These are phyloP conservation scores for Hemithea aestivaria DNA, from an alignment of 2,888 invertebrate genomes.

Conservation along the genomic window DNA sequence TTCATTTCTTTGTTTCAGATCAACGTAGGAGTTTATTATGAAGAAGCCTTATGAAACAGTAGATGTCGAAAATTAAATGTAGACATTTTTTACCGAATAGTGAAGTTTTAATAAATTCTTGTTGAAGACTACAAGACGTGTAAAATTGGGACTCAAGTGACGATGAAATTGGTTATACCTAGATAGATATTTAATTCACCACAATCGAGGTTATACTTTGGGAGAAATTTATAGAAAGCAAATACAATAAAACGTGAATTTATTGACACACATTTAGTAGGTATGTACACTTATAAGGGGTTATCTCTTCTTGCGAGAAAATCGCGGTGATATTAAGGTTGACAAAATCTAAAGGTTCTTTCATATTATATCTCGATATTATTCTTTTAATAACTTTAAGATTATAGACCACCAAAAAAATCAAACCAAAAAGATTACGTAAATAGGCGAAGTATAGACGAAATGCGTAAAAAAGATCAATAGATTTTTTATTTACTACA, in stretches of 20 bases:
- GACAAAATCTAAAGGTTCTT: too few species aligned
- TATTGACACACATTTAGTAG: not conserved
- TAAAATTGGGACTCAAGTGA: constrained; percentile 70
- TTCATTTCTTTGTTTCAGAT: constrained; percentile 58
- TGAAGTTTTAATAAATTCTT: constrained; percentile 55
- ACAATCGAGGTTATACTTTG: constrained; percentile 29
- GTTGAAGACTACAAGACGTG: constrained; percentile 62
- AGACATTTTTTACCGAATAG: constrained; percentile 73
- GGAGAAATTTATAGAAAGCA: constrained; percentile 28
- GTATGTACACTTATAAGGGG: too few species aligned
- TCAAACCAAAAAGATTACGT: too few species aligned
- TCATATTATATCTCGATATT: too few species aligned
- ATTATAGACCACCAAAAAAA: too few species aligned
- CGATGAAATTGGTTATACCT: constrained; percentile 40
- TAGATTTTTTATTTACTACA: too few species aligned
- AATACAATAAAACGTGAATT: not conserved
- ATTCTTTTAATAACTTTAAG: too few species aligned
- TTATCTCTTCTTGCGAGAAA: too few species aligned
- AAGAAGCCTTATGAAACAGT: constrained; percentile 77
- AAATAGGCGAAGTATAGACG: too few species aligned
- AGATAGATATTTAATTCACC: constrained; percentile 34
- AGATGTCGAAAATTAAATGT: constrained; percentile 59
- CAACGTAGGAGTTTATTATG: constrained; percentile 77
- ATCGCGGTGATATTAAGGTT: too few species aligned
- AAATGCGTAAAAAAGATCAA: too few species aligned